Evolutionary conservation across 1,140 invertebrate genomes (phyloP).

Genomic region (Notospermus geniculatus): DNA sequence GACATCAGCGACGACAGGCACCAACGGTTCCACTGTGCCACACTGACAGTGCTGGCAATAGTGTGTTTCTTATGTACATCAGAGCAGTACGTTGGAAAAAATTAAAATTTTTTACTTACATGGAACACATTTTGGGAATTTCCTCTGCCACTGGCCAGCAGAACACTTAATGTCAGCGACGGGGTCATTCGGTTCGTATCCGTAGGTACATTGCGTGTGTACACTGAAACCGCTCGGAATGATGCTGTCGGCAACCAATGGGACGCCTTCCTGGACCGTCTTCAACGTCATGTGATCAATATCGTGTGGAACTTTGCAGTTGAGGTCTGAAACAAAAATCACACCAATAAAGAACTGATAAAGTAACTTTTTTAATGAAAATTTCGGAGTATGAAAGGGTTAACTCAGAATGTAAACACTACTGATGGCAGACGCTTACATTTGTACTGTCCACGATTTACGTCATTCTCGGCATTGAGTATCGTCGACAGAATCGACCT

Average conservation of each 20-base stretch:
- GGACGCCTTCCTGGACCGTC: background rate
- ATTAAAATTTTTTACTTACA: background rate
- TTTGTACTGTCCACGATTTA: too few species aligned
- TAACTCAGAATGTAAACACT: too few species aligned
- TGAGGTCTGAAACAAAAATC: background rate
- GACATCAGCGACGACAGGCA: too few species aligned
- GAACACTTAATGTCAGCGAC: background rate
- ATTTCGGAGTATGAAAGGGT: too few species aligned
- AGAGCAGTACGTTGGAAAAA: background rate
- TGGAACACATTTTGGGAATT: slow-evolving; percentile 6
- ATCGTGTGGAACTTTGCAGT: slow-evolving; percentile 1
- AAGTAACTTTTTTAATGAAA: too few species aligned
- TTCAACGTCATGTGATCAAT: background rate
- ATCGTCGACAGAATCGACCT: too few species aligned
- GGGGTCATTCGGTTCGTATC: slow-evolving; percentile 5
- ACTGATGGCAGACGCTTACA: too few species aligned
- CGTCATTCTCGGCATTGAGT: too few species aligned
- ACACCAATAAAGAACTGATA: background rate
- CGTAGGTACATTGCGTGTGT: background rate
- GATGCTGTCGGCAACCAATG: background rate
- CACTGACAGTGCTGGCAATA: too few species aligned
- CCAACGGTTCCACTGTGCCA: too few species aligned
- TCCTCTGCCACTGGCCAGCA: background rate
- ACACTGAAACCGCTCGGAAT: background rate
- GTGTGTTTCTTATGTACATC: too few species aligned